A percentile compares a stretch with the other conserved stretches of the same genome.
These are phyloP conservation scores for Thymelicus sylvestris DNA, from an alignment of 2,888 invertebrate genomes.

Conservation along the genomic window DNA sequence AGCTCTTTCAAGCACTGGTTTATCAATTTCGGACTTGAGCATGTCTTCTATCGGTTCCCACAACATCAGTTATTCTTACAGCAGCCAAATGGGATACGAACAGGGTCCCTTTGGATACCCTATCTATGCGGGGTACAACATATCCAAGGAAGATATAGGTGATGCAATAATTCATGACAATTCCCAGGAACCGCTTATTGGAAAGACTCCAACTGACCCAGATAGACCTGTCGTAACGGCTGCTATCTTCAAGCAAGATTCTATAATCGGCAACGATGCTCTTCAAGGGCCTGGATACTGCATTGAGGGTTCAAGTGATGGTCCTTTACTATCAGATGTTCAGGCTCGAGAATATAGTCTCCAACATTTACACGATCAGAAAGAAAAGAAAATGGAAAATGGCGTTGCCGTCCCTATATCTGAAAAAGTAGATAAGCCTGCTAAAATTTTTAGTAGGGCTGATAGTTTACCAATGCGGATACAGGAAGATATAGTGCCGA, in stretches of 20 bases:
- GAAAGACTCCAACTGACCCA: conserved; percentile 77
- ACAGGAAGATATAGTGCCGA: conserved; percentile 67
- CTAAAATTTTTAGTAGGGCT: conserved; percentile 78
- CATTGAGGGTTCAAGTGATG: conserved; percentile 81
- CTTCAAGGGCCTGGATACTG: conserved; percentile 76
- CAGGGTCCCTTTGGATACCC: conserved; percentile 89
- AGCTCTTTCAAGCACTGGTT: conserved; percentile 88
- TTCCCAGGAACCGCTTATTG: conserved; percentile 79
- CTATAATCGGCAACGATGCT: conserved; percentile 76
- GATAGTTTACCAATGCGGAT: conserved; percentile 84
- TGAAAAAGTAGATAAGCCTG: conserved; percentile 71
- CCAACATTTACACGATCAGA: conserved; percentile 73
- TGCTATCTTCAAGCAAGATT: conserved; percentile 88
- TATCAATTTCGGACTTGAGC: conserved; percentile 92
- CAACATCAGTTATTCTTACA: conserved; percentile 91
- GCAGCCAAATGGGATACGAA: conserved; percentile 91
- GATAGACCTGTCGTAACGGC: conserved; percentile 89
- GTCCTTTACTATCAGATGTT: conserved; percentile 78
- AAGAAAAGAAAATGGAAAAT: conserved; percentile 70
- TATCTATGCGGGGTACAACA: conserved; percentile 85
- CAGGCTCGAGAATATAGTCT: conserved; percentile 77
- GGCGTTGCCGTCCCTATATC: conserved; percentile 65
- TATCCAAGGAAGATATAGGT: conserved; percentile 65
- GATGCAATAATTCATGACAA: conserved; percentile 71
- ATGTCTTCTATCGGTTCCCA: conserved; percentile 89